Conservation (phyloP, 2,888 invertebrate species). For the Drosophila silvestris region DNA sequence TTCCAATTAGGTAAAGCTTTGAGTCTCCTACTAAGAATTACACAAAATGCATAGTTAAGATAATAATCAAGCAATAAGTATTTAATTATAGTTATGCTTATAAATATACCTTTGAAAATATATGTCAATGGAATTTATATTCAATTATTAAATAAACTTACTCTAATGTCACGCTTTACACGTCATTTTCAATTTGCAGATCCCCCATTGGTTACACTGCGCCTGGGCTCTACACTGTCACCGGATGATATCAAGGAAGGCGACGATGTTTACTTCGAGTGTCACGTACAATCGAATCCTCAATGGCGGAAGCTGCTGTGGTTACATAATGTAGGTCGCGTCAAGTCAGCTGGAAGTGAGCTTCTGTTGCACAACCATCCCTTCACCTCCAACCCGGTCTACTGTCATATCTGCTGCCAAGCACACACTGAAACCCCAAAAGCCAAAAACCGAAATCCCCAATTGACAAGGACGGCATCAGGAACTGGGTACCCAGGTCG, state of each 20-base stretch:
- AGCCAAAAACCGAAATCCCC: conserved; percentile 4
- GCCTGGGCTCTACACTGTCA: conserved; percentile 93
- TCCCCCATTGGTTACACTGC: conserved; percentile 93
- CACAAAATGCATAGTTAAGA: not conserved
- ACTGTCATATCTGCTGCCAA: not conserved
- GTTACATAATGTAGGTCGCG: conserved; percentile 93
- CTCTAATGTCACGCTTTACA: conserved; percentile 4
- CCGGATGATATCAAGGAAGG: conserved; percentile 96
- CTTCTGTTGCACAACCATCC: conserved; percentile 19
- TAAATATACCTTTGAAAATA: not conserved
- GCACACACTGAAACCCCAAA: conserved; percentile 7
- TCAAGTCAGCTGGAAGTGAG: conserved; percentile 54
- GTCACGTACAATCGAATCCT: conserved; percentile 95
- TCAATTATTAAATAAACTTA: not conserved
- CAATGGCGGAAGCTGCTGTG: conserved; percentile 93
- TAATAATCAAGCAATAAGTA: not conserved
- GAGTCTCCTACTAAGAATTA: not conserved
- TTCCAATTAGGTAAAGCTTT: not conserved
- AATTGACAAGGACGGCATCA: conserved; percentile 25
- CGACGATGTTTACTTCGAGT: conserved; percentile 96
- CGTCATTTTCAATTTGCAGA: conserved; percentile 87
- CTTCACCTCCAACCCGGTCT: not conserved
- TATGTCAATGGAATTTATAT: not conserved
- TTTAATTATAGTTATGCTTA: not conserved
- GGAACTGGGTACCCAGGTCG: conserved; percentile 35